Evolutionary conservation across 2,888 invertebrate genomes (phyloP).

Genomic region (Phyto melanocephala): DNA sequence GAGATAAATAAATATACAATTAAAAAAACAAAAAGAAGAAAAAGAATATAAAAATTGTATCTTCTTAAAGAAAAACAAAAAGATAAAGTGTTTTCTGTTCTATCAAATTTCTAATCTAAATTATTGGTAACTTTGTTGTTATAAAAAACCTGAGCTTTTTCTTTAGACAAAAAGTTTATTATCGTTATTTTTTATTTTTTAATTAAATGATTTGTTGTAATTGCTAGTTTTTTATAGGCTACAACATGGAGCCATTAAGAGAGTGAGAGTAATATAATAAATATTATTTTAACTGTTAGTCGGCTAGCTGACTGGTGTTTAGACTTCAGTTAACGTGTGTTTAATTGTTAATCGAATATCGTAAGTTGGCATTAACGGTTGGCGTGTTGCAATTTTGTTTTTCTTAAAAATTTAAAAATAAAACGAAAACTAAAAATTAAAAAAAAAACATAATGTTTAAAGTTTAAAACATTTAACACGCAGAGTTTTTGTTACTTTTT

Average conservation of each 20-base stretch:
- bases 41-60: background rate
- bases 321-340: constrained; percentile 61
- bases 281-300: constrained; percentile 31
- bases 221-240: constrained; percentile 19
- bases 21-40: constrained; percentile 6
- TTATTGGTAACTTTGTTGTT: constrained; percentile 8
- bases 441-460: constrained; percentile 39
- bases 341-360: constrained; percentile 67
- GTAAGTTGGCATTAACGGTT: constrained; percentile 66
- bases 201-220: constrained; percentile 4
- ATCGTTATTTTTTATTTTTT: background rate
- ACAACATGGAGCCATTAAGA: background rate
- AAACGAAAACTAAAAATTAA: background rate
- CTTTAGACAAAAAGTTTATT: background rate
- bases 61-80: background rate
- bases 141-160: constrained; percentile 25
- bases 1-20: constrained; percentile 37
- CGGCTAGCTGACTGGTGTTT: constrained; percentile 44
- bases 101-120: constrained; percentile 4
- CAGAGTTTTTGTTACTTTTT: constrained; percentile 19
- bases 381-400: constrained; percentile 60
- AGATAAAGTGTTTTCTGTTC: constrained; percentile 3
- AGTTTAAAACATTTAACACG: constrained; percentile 38
- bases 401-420: constrained; percentile 11
- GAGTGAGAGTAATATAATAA: constrained; percentile 18